Conservation (phyloP, 64 coral and sea anemone genomes). For the Anthopleura sola region DNA sequence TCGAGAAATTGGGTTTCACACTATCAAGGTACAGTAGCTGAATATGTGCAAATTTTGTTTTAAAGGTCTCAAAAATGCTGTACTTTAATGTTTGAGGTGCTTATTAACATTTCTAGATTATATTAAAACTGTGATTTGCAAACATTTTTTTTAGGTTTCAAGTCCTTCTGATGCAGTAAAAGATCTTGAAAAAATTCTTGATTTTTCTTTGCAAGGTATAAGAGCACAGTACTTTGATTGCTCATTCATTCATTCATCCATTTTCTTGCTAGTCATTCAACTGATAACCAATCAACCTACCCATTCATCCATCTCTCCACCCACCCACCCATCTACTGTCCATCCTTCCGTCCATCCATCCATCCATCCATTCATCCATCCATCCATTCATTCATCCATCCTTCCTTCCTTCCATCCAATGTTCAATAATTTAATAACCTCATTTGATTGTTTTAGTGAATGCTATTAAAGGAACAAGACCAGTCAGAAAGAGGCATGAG, state of each 20-base stretch:
- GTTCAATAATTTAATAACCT: not conserved
- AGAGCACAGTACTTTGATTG: not conserved
- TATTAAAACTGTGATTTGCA: not conserved
- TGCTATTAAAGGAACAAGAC: constrained; percentile 63
- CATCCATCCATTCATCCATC: too few relatives aligned
- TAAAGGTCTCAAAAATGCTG: too few relatives aligned
- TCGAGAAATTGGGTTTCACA: constrained; percentile 64
- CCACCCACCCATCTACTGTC: too few relatives aligned
- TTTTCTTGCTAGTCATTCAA: not conserved
- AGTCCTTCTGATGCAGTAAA: constrained; percentile 27
- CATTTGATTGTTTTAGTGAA: not conserved
- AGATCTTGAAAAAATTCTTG: constrained; percentile 43
- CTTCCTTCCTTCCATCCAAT: not conserved
- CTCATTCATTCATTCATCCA: not conserved
- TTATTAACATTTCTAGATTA: not conserved
- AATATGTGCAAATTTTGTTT: too few relatives aligned
- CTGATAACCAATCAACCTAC: too few relatives aligned
- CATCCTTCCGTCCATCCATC: too few relatives aligned
- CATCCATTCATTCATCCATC: too few relatives aligned
- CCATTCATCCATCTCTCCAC: too few relatives aligned
- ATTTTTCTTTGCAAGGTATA: constrained; percentile 55
- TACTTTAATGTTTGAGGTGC: too few relatives aligned
- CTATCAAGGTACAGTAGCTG: constrained; percentile 60
- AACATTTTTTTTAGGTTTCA: constrained; percentile 39
- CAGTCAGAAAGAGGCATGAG: constrained; percentile 64